Base-by-base conservation (phyloP, 2,888 invertebrate genomes). In the Bugula neritina region DNA sequence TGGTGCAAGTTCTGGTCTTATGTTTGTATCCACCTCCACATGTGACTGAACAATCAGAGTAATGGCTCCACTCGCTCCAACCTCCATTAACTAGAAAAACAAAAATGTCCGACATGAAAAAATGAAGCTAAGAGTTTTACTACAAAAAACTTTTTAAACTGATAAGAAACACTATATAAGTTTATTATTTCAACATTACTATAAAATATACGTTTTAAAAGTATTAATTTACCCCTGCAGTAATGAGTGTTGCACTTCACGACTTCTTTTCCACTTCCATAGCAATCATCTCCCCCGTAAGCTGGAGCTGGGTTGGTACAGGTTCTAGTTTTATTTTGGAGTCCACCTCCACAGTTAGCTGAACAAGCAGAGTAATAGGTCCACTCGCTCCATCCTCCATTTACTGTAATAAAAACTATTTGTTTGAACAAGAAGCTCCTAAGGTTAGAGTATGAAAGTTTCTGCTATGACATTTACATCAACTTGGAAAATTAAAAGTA, bases 51-150 rank as follows among this genome's bases (percentile, higher is more conserved):
- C 81, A 82, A 1, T 69, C 29, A 5, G 78, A 75, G 80, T 80
- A 82, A 0, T 75, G 74, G 13, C 74, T 74, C 82, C 82, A 82
- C 25, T 74, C 69, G 0, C 80, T 79, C 81, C 81, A 82, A 0
- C 77, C 79, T 21, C 81, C 81, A 70, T 81, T 76, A 58, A 78
- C 82, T 81, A 74, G 1, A 72, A 34, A 13, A 31, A n/a, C n/a
- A n/a, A n/a, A n/a, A n/a, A n/a, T n/a, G n/a, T n/a, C n/a, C n/a
- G n/a, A n/a, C n/a, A n/a, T n/a, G n/a, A n/a, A 34, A 25, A 63
- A 43, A 43, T 43, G 17, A 43, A 17, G 43, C 43, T 17, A 43
- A 43, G 43, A 10, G 43, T 43, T 5, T 43, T 10, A 43, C 17
- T 17, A 43, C 17, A 43, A 10, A 43, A n/a, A n/a, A n/a, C n/a